phyloP scores from a whole-genome alignment of 2,888 invertebrate species.

The Cylloceria caligata region DNA sequence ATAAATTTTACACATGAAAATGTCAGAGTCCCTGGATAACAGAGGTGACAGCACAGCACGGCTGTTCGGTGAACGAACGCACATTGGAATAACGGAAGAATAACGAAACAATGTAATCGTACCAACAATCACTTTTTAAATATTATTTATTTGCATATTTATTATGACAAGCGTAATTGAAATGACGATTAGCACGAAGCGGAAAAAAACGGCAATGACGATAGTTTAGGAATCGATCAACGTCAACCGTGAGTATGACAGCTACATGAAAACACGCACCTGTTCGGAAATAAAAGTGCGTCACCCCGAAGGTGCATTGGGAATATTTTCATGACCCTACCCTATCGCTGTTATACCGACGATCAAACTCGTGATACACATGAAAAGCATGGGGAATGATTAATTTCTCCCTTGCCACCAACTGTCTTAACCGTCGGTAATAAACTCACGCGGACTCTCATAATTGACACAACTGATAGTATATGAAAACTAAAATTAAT shows the following conservation, averaged over 20 bases:
- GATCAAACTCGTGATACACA: background rate
- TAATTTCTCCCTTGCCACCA: background rate
- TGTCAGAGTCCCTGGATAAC: background rate
- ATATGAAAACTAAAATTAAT: background rate
- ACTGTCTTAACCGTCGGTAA: background rate
- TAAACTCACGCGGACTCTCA: background rate
- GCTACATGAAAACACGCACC: constrained; percentile 6
- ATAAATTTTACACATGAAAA: background rate
- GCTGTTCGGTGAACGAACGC: background rate
- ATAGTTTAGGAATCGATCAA: constrained; percentile 12
- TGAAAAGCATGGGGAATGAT: constrained; percentile 3
- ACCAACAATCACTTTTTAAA: background rate
- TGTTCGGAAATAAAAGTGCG: background rate
- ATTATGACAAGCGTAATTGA: background rate
- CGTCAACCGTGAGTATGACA: background rate
- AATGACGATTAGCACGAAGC: background rate
- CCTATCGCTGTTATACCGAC: background rate
- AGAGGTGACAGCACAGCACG: background rate
- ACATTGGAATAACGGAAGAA: background rate
- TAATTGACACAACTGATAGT: too few species aligned
- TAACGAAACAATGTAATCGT: background rate
- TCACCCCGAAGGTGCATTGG: background rate
- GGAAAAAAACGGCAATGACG: background rate
- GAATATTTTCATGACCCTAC: background rate
- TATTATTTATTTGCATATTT: background rate